These are phyloP conservation scores for Pilophorus perplexus DNA, from an alignment of 2,888 invertebrate species.

Conservation along the genomic window DNA sequence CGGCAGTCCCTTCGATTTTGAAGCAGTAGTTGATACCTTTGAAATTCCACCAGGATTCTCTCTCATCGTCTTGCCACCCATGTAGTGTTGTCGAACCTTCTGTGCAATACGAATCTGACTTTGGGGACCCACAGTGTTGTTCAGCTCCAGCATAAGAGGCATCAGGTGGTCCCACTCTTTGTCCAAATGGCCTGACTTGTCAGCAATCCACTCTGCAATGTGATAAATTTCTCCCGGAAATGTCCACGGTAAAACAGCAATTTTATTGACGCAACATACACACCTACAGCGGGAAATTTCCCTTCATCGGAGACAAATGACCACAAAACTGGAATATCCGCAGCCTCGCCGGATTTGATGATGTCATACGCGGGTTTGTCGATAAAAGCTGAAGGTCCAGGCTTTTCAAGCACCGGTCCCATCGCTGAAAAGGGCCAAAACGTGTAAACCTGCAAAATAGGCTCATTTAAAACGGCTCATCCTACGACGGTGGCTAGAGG, in stretches of 20 bases:
- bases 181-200: neutral
- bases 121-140: slow-evolving; percentile 1
- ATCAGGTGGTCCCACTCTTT: neutral
- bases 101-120: slow-evolving; percentile 6
- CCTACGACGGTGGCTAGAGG: too few relatives aligned
- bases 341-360: neutral
- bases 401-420: slow-evolving; percentile 14
- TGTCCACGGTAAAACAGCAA: too few relatives aligned
- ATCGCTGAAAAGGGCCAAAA: neutral
- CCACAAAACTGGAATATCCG: slow-evolving; percentile 13
- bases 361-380: slow-evolving; percentile 12
- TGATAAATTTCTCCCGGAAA: too few relatives aligned
- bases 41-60: neutral
- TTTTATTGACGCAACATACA: too few relatives aligned
- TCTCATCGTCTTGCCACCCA: slow-evolving; percentile 9
- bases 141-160: slow-evolving; percentile 7
- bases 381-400: slow-evolving; percentile 4
- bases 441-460: too few relatives aligned
- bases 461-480: too few relatives aligned
- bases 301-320: slow-evolving; percentile 16
- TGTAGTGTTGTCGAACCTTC: slow-evolving; percentile 13
- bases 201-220: neutral
- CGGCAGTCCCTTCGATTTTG: too few relatives aligned
- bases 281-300: slow-evolving; percentile 2
- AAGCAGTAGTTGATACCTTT: neutral